Conservation (phyloP, 64 coral and sea anemone species). For the Pocillopora damicornis region DNA sequence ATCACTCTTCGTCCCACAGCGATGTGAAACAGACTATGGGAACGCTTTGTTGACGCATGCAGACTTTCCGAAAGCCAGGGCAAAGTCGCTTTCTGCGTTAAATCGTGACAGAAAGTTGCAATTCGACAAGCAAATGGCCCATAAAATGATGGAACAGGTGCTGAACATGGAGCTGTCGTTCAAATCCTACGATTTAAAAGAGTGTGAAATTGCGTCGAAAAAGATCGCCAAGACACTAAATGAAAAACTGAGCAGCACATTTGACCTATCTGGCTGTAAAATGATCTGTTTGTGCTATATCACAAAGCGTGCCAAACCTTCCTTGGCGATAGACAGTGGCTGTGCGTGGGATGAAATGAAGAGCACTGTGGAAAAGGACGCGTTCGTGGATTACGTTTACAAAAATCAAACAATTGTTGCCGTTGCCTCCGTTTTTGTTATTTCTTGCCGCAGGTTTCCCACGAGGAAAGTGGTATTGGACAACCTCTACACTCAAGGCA, state of each 20-base stretch:
- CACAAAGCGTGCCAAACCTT: slow-evolving; percentile 16
- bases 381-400: slow-evolving; percentile 73
- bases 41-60: slow-evolving; percentile 46
- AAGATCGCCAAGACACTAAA: slow-evolving; percentile 28
- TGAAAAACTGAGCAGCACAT: slow-evolving; percentile 27
- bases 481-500: neutral
- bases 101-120: neutral
- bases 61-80: slow-evolving; percentile 45
- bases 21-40: slow-evolving; percentile 32
- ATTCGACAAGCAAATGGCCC: slow-evolving; percentile 31
- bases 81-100: slow-evolving; percentile 19
- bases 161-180: slow-evolving; percentile 29
- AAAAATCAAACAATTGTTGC: slow-evolving; percentile 57
- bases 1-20: slow-evolving; percentile 53
- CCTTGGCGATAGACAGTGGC: slow-evolving; percentile 59
- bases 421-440: slow-evolving; percentile 53
- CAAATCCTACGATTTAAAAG: slow-evolving; percentile 38
- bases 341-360: slow-evolving; percentile 69
- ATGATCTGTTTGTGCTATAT: slow-evolving; percentile 55
- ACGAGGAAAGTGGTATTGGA: slow-evolving; percentile 1
- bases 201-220: neutral
- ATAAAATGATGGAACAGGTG: slow-evolving; percentile 48
- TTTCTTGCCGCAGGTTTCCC: neutral
- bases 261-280: slow-evolving; percentile 58
- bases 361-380: slow-evolving; percentile 43